These are phyloP conservation scores for Etia nguti DNA, from an alignment of 2,113 vertebrate species.

Conservation along the genomic window DNA sequence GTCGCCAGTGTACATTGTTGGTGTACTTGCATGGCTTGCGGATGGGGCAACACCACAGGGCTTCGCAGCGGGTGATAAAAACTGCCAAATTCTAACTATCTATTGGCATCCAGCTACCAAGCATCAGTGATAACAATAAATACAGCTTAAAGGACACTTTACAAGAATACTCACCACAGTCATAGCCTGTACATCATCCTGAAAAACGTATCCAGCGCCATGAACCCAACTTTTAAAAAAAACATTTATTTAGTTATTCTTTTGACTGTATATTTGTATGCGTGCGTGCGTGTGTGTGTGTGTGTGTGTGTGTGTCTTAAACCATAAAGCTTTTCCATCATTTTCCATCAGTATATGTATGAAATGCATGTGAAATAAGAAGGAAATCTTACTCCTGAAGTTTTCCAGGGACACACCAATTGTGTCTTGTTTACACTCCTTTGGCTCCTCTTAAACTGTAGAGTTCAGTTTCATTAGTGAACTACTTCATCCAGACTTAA, in stretches of 20 bases:
- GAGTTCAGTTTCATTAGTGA: not conserved
- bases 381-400: not conserved
- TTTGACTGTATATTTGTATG: not conserved
- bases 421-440: not conserved
- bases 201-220: not conserved
- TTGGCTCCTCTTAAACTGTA: not conserved
- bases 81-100: not conserved
- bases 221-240: accelerated
- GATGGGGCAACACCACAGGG: not conserved
- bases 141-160: not conserved
- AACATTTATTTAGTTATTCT: not conserved
- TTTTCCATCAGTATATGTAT: not conserved
- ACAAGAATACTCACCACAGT: not conserved
- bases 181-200: not conserved
- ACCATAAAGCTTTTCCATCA: not conserved
- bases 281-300: accelerated
- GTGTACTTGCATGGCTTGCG: not conserved
- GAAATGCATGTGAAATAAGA: not conserved
- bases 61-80: not conserved
- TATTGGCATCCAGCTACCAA: not conserved
- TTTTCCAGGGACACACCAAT: not conserved
- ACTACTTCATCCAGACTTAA: not conserved
- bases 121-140: not conserved
- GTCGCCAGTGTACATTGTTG: not conserved
- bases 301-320: not conserved